Evolutionary conservation across 2,797 vertebrate genomes (phyloP).

Genomic region (Glyptemys insculpta): DNA sequence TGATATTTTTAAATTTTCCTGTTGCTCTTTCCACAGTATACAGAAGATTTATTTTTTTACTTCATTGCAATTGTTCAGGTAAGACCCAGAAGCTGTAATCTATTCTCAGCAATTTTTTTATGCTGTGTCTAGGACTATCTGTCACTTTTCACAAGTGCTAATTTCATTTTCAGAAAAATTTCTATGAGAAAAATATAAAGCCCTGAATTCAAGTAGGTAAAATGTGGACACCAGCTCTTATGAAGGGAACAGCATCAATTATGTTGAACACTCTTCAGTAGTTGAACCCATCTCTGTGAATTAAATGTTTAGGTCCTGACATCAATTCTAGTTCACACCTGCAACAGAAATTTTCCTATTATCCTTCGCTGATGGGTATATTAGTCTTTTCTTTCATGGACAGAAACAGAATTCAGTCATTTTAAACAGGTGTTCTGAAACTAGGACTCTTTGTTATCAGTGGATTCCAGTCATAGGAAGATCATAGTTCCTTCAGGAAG

Average conservation of each 20-base stretch:
- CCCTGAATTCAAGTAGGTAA: neutral
- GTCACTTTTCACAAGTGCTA: neutral
- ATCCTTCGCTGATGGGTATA: neutral
- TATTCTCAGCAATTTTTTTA: neutral
- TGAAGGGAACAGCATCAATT: neutral
- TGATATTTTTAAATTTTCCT: neutral
- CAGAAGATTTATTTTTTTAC: neutral
- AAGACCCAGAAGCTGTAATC: neutral
- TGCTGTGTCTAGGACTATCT: neutral
- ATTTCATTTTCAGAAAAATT: neutral
- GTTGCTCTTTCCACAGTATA: neutral
- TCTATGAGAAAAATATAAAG: neutral
- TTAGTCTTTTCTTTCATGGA: neutral
- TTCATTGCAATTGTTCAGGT: neutral
- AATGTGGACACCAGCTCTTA: neutral
- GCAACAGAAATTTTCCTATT: neutral
- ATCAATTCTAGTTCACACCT: neutral
- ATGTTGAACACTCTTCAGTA: neutral
- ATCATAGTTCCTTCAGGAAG: neutral
- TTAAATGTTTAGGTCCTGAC: neutral
- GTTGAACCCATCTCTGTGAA: neutral
- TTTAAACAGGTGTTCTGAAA: neutral
- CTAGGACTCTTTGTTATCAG: neutral
- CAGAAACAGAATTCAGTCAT: too few species aligned
- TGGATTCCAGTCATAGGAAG: neutral